Evolutionary conservation across 2,797 vertebrate genomes (phyloP), one percentile per base, ranked within the genome.

Genomic region (Sorex maritimensis): DNA sequence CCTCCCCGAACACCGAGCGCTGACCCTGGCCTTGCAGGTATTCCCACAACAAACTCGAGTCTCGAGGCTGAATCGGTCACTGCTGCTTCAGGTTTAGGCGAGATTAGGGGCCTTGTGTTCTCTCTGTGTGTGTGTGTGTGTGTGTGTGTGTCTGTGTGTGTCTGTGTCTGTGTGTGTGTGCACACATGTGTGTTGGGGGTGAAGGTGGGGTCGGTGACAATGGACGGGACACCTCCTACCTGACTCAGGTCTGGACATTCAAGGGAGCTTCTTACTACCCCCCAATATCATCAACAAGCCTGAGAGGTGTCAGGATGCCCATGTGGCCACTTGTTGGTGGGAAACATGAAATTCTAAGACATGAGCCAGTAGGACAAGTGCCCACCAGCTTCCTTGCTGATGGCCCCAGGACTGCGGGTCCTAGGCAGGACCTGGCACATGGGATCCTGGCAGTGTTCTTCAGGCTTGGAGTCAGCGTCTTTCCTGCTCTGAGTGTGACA

Each of bases 361-460:
- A 14, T 0, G 5, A 84, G 30, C 11, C 4, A 2, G 28, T 4
- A 12, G 0, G 38, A 17, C 5, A 12, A 17, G 3, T 1, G 26
- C 15, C 23, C 38, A 4, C 1, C 2, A 15, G 71, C 1, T 0
- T 34, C 0, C 61, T 28, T 77, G 41, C 58, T 72, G 38, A 4
- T 0, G 0, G 26, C 26, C 21, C 69, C 23, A 46, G 30, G 69
- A 24, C 41, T 30, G 34, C 2, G 65, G 49, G 58, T 21, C 6
- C 83, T 23, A 34, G 84, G 8, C 13, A 10, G 38, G 23, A 14
- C 13, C 26, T 0, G 0, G 58, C 21, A 61, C 58, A 61, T 15
- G 6, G 17, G 58, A 5, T 55, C 52, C 52, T 55, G 52, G 52
- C 17, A 55, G 52, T 55, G 52, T 14, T 13, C 58, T 61, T 61